A percentile compares a stretch with the other conserved stretches of the same genome.
Conservation (phyloP, 2,888 invertebrate genomes). For the Acleris cristana region DNA sequence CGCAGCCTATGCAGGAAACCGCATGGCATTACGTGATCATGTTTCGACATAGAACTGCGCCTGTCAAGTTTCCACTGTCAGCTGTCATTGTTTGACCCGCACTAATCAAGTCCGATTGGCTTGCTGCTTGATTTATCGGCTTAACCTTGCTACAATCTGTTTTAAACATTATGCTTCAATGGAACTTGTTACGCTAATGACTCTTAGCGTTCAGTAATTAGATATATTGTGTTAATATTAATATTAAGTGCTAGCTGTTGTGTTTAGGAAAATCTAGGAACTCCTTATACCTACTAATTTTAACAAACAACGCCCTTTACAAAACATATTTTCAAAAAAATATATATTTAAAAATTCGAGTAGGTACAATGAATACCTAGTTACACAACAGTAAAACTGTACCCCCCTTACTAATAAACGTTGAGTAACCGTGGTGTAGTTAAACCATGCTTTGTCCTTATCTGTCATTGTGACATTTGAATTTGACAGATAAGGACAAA, state of each 20-base stretch:
- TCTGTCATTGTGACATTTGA: too few relatives aligned
- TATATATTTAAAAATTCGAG: too few relatives aligned
- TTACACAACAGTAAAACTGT: too few relatives aligned
- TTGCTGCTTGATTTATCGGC: constrained; percentile 55
- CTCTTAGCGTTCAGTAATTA: constrained; percentile 22
- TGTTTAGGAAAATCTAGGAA: too few relatives aligned
- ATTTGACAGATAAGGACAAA: too few relatives aligned
- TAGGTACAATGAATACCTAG: too few relatives aligned
- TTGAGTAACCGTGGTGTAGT: too few relatives aligned
- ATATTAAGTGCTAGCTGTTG: not conserved
- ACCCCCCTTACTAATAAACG: too few relatives aligned
- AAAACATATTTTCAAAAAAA: too few relatives aligned
- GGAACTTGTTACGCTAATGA: constrained; percentile 35
- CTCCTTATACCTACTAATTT: too few relatives aligned
- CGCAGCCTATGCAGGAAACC: constrained; percentile 16
- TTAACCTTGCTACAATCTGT: constrained; percentile 51
- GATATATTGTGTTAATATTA: constrained; percentile 25
- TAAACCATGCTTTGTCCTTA: too few relatives aligned
- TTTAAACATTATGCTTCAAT: constrained; percentile 40
- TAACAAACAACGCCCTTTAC: too few relatives aligned
- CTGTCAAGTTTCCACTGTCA: constrained; percentile 55
- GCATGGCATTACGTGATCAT: constrained; percentile 17
- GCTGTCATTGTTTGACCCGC: constrained; percentile 62
- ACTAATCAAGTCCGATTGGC: constrained; percentile 58
- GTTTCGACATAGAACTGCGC: constrained; percentile 39